A percentile compares a stretch with the other conserved stretches of the same genome.
Conservation (phyloP, 2,888 invertebrate species). For the Lasioglossum lativentre region DNA sequence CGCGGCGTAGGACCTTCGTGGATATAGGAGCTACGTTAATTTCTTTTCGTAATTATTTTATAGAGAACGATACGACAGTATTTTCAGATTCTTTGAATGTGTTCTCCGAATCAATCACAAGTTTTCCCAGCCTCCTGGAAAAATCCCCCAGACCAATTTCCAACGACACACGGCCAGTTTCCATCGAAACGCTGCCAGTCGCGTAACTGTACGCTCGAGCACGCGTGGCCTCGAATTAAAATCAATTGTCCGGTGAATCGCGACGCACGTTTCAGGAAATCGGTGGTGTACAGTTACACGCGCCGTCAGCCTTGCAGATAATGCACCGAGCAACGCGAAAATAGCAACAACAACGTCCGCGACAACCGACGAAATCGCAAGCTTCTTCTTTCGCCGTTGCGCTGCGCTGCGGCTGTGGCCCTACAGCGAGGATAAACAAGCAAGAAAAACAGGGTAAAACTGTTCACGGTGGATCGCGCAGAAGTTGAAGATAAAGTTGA, state of each 20-base stretch:
- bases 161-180: background rate
- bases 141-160: background rate
- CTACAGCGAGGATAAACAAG: background rate
- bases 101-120: background rate
- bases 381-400: no score
- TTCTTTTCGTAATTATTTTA: no score
- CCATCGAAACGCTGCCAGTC: background rate
- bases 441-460: background rate
- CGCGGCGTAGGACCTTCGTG: no score
- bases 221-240: conserved; percentile 68
- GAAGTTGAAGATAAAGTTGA: conserved; percentile 11
- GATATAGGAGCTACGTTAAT: no score
- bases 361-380: background rate
- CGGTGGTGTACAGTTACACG: conserved; percentile 37
- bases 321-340: background rate
- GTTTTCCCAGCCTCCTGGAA: background rate
- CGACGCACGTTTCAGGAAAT: conserved; percentile 53
- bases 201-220: conserved; percentile 45
- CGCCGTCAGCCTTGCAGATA: conserved; percentile 31
- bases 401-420: no score
- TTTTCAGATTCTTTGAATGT: no score
- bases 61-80: no score
- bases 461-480: background rate
- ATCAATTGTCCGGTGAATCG: conserved; percentile 48
- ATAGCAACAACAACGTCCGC: background rate